Evolutionary conservation across 2,113 vertebrate genomes (phyloP).

Genomic region (Oxyura jamaicensis): DNA sequence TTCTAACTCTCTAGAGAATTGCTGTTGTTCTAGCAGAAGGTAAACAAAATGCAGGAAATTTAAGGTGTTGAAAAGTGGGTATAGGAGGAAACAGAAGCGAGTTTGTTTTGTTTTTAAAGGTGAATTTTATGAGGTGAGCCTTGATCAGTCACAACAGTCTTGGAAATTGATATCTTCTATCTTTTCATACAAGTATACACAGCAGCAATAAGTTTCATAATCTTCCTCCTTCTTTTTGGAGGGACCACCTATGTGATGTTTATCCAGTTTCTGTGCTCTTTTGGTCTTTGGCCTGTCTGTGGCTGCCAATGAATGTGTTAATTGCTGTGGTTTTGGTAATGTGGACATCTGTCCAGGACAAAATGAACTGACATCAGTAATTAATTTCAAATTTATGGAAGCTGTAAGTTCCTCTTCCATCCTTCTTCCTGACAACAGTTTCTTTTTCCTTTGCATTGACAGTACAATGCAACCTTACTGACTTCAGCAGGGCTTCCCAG

Average conservation of each 20-base stretch:
- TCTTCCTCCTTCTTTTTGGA: background rate
- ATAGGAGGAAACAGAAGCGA: background rate
- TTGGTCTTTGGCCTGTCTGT: background rate
- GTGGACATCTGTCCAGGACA: background rate
- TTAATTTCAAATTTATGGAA: background rate
- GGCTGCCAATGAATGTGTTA: slow-evolving; percentile 22
- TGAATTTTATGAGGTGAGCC: background rate
- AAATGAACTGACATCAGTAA: slow-evolving; percentile 6
- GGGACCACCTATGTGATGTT: background rate
- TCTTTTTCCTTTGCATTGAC: background rate
- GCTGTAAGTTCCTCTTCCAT: background rate
- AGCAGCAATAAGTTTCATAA: background rate
- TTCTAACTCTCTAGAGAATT: background rate
- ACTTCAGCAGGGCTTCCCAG: background rate
- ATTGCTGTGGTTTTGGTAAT: background rate
- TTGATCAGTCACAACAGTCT: background rate
- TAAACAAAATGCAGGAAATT: slow-evolving; percentile 12
- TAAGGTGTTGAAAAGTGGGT: background rate
- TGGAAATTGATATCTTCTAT: background rate
- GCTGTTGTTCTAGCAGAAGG: background rate
- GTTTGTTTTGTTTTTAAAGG: no score
- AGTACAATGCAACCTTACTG: background rate
- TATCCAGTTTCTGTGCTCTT: background rate
- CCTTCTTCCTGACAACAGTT: background rate
- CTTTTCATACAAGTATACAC: background rate